A percentile compares a stretch with the other conserved stretches of the same genome.
phyloP scores from a whole-genome alignment of 2,797 vertebrate genomes.

The Takifugu ocellatus region DNA sequence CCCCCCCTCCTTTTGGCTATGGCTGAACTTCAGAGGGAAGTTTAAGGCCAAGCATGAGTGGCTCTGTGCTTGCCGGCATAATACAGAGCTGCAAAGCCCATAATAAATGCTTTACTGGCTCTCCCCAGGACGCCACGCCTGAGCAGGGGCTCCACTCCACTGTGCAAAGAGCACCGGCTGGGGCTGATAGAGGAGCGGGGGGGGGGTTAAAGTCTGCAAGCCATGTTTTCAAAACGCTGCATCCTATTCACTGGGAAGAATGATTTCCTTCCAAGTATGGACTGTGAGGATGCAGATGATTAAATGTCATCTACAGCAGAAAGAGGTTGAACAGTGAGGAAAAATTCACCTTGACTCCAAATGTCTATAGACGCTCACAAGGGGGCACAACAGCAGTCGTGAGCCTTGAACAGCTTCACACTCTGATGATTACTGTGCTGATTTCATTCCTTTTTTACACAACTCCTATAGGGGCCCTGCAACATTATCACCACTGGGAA shows the following conservation, averaged over 20 bases:
- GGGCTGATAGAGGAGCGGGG: constrained; percentile 47
- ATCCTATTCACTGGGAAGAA: constrained; percentile 41
- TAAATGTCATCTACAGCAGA: constrained; percentile 45
- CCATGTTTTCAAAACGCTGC: constrained; percentile 48
- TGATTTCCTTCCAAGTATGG: constrained; percentile 42
- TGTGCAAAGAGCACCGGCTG: constrained; percentile 44
- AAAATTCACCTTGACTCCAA: too few species aligned
- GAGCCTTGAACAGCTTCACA: too few species aligned
- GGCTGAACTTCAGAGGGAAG: constrained; percentile 93
- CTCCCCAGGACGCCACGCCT: constrained; percentile 85
- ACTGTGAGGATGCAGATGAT: constrained; percentile 55
- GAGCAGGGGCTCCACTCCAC: constrained; percentile 71
- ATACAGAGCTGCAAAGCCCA: constrained; percentile 90
- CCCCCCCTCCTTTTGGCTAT: constrained; percentile 73
- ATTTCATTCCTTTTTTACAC: too few species aligned
- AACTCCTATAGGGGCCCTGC: too few species aligned
- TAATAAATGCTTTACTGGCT: constrained; percentile 97
- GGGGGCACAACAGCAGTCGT: too few species aligned
- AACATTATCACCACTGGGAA: too few species aligned
- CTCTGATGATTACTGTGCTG: too few species aligned
- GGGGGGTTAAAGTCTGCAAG: constrained; percentile 60
- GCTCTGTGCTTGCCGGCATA: constrained; percentile 88
- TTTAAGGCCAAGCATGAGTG: constrained; percentile 95
- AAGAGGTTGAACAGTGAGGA: constrained; percentile 20
- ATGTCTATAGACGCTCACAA: too few species aligned